A percentile compares a stretch with the other conserved stretches of the same genome.
Evolutionary conservation across 2,888 invertebrate species (phyloP).

Genomic region (Junonia oenone): DNA sequence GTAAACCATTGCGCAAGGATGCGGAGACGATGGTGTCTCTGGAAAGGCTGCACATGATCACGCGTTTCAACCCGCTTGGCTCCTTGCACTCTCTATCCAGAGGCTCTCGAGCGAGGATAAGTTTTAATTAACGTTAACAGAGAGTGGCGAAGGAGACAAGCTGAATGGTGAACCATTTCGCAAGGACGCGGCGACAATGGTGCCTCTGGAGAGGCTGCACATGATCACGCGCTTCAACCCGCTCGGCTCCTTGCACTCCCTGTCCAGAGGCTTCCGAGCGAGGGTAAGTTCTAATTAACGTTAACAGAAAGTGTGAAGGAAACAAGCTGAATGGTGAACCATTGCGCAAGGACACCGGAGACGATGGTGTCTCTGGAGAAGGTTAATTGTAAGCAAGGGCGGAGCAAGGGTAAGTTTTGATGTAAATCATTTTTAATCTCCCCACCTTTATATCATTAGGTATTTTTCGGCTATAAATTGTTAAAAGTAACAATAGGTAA

Average conservation of each 20-base stretch:
- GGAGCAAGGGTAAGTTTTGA: too few relatives aligned
- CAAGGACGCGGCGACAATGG: conserved; percentile 84
- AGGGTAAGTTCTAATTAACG: conserved; percentile 55
- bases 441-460: too few relatives aligned
- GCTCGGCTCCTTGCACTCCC: conserved; percentile 85
- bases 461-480: too few relatives aligned
- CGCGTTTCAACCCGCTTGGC: conserved; percentile 87
- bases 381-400: too few relatives aligned
- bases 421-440: too few relatives aligned
- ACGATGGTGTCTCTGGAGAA: too few relatives aligned
- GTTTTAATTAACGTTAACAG: conserved; percentile 45
- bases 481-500: too few relatives aligned
- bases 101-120: conserved; percentile 78
- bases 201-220: conserved; percentile 85
- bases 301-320: too few relatives aligned
- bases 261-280: conserved; percentile 82
- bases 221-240: conserved; percentile 88
- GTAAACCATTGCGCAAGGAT: too few relatives aligned
- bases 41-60: conserved; percentile 86
- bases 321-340: too few relatives aligned
- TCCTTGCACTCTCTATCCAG: conserved; percentile 85
- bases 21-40: too few relatives aligned
- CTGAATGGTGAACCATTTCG: conserved; percentile 81
- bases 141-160: conserved; percentile 82
- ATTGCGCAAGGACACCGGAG: too few relatives aligned